These are phyloP conservation scores for Diarsia brunnea DNA, from an alignment of 2,888 invertebrate genomes.

Conservation along the genomic window DNA sequence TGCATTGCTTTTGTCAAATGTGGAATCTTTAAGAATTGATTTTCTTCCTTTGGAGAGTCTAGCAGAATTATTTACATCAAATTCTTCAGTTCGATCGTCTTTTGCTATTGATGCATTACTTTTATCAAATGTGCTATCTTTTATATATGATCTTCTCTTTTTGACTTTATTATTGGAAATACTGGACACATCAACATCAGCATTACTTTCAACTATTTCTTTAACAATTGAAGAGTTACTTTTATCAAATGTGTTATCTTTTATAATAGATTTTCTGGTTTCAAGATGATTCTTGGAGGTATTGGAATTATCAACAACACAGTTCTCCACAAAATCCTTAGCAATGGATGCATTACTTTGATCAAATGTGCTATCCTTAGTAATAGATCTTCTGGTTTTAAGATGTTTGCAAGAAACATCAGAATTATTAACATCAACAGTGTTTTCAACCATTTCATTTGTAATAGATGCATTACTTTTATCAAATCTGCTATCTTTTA, in stretches of 20 bases:
- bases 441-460: constrained; percentile 9
- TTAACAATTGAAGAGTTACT: background rate
- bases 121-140: constrained; percentile 46
- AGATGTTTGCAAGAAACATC: background rate
- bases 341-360: constrained; percentile 23
- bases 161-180: constrained; percentile 22
- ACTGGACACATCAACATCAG: background rate
- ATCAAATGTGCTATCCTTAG: constrained; percentile 34
- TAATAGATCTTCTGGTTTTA: constrained; percentile 9
- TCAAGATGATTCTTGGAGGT: background rate
- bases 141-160: constrained; percentile 43
- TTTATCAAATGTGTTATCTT: constrained; percentile 19
- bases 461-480: constrained; percentile 13
- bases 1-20: constrained; percentile 57
- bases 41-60: constrained; percentile 29
- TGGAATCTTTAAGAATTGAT: constrained; percentile 43
- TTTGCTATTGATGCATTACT: constrained; percentile 22
- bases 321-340: constrained; percentile 2
- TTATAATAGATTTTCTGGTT: background rate
- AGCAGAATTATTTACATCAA: constrained; percentile 19
- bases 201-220: constrained; percentile 8
- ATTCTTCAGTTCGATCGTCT: constrained; percentile 6
- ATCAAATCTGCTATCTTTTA: constrained; percentile 22
- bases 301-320: background rate
- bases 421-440: background rate